Evolutionary conservation across 2,797 vertebrate genomes (phyloP), one percentile per base, ranked within the genome.

Genomic region (Aeoliscus strigatus): DNA sequence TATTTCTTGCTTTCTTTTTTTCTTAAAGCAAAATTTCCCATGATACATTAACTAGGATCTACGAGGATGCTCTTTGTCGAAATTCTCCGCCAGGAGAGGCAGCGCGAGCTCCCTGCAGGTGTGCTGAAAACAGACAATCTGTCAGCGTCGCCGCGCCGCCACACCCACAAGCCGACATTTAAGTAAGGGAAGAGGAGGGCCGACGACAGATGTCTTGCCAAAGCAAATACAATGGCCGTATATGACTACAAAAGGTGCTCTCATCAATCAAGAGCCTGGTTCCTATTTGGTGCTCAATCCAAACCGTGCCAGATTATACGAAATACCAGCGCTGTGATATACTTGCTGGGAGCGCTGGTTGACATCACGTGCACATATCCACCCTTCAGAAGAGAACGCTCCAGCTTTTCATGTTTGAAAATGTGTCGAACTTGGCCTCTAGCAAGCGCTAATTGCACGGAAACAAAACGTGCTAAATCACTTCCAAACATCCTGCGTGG

Each of bases 191-290:
- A 60, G 56, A 73, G 60, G 56, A 69, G 56, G 51, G 2, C 30
- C 9, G 62, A 71, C 51, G 53, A 88, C 70, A 81, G 84, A 86
- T 73, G 73, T 67, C 69, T 62, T 61, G 78, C 81, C 79, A 81
- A 84, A 83, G 73, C 74, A 77, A 82, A 84, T 68, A 69, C 54
- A 56, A 75, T 9, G 58, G 37, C 70, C 76, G 72, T 37, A 62
- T 81, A 63, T 77, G 73, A 84, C 82, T 85, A 84, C 75, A 80
- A 79, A 81, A n/a, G 80, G 78, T 63, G 68, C 69, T 51, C 64
- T 62, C 79, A 78, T 86, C 77, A 80, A 86, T 86, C 82, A 84
- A 57, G 39, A 10, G 38, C 33, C 53, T 33, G 58, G 75, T 77
- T 73, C 55, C 17, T 69, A 75, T 83, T 68, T 54, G 48, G 33